Base-by-base conservation (phyloP, 2,888 invertebrate genomes). In the Rapana venosa region DNA sequence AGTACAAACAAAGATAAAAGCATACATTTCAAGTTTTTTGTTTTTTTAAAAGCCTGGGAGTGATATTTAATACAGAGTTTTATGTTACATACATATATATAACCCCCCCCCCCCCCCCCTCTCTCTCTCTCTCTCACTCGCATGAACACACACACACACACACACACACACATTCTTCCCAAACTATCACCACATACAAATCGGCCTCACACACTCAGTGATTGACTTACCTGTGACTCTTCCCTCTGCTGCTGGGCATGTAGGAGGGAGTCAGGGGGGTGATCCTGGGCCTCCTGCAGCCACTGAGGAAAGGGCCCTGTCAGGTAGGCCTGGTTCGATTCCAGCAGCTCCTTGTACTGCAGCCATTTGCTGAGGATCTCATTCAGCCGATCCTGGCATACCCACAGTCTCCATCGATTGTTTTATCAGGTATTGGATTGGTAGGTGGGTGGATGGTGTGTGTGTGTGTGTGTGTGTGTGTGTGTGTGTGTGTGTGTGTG, bases 351-450 rank as follows among this genome's bases (percentile, higher is more conserved):
- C 96, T 98, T 98, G 94, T 99, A 99, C 95, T 98, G 98, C 95
- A 98, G 98, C 97, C 99, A 99, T 96, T 99, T 98, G 56, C 98
- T 97, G 91, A 98, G 96, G 0, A 98, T 98, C 95, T 99, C 99
- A 66, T 98, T 97, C 66, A 99, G 97, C 74, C 99, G 97, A 93
- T 98, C 98, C 96, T 96, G 93, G 22, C 0, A 61, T 35, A 84
- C 17, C 81, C 66, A 17, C 66, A 17, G 26, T 26, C 66, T 26
- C 66, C 13, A 66, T 13, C 20, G 66, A 2, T 6, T 66, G 66
- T 66, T 26, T 22, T 13, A 66, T 22, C 47, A 47, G 47, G 47
- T 47, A 47, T 8, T 47, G 47, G 47, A 47, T 36, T 11, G 22
- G 84, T 84, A 36, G 8, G 20, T 11, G 36, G 32, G 83, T 83